Evolutionary conservation across 2,888 invertebrate species (phyloP).

Genomic region (Trachelus stipa): DNA sequence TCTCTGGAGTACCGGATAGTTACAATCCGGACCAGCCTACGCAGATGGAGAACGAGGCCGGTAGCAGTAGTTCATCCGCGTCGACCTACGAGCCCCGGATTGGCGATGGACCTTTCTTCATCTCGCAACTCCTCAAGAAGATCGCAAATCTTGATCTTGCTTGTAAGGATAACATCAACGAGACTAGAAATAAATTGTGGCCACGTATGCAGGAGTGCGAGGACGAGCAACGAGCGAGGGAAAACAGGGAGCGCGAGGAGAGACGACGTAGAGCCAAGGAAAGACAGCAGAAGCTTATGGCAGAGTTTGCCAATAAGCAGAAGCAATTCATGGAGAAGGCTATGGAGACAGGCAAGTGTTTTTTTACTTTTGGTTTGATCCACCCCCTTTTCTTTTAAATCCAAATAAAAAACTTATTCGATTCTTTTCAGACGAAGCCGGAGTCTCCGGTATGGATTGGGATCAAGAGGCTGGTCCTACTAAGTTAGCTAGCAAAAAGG

Average conservation of each 20-base stretch:
- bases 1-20: conserved; percentile 86
- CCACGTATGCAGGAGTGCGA: conserved; percentile 84
- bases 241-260: conserved; percentile 83
- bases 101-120: conserved; percentile 91
- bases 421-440: conserved; percentile 60
- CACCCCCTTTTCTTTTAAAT: background rate
- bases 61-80: conserved; percentile 35
- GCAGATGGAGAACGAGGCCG: conserved; percentile 62
- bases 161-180: conserved; percentile 78
- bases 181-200: conserved; percentile 81
- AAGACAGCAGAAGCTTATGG: conserved; percentile 91
- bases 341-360: conserved; percentile 71
- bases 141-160: conserved; percentile 78
- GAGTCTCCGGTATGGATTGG: conserved; percentile 73
- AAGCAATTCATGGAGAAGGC: conserved; percentile 90
- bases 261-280: conserved; percentile 87
- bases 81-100: conserved; percentile 65
- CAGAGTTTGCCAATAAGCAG: conserved; percentile 91
- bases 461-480: conserved; percentile 72
- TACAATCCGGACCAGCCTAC: conserved; percentile 69
- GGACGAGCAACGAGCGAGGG: conserved; percentile 77
- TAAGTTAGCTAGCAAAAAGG: conserved; percentile 71
- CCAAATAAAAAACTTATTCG: background rate
- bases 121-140: conserved; percentile 82
- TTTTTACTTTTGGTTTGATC: background rate